Base-by-base conservation (phyloP, 2,888 invertebrate genomes). In the Carpatolechia fugitivella region DNA sequence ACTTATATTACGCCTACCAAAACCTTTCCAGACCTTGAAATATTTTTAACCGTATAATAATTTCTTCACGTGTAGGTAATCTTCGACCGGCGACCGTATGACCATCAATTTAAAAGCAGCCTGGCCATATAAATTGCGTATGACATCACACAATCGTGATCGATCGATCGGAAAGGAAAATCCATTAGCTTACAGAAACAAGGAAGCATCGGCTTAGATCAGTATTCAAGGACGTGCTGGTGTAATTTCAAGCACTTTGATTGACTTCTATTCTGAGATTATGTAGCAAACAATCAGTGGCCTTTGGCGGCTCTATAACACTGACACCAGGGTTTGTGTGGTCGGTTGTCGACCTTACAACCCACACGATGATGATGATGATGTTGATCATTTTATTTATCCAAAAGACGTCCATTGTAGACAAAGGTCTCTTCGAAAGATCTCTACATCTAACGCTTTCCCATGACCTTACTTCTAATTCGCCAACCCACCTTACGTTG, bases 91-190 rank as follows among this genome's bases (percentile, higher is more conserved):
- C 7, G n/a, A 11, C 44, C 4, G 13, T 13, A 24, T 29, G 29
- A 41, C 29, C 29, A n/a, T 14, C 29, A 13, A 41, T 41, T 41
- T 41, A 11, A 29, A 44, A 29, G 44, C 29, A 44, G 29, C 13
- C 41, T 41, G 2, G 6, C 29, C 11, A 6, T 29, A 16, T 18
- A 14, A 24, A 50, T 13, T 29, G 14, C 11, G 35, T 14, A 29
- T 70, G 62, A 65, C 64, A 61, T 68, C 69, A 66, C 54, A 11
- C 14, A 20, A 57, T 64, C 65, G 67, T 65, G 62, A 63, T 60
- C 58, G 62, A 70, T 65, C 56, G 63, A 56, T 64, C 65, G 62
- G 57, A 67, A 66, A 68, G 62, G 57, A 61, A 65, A 57, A 64
- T 66, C 62, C 64, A 69, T 70, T 68, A 66, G 63, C 64, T 62